phyloP scores from a whole-genome alignment of 64 coral and sea anemone species.

The Actinia tenebrosa region DNA sequence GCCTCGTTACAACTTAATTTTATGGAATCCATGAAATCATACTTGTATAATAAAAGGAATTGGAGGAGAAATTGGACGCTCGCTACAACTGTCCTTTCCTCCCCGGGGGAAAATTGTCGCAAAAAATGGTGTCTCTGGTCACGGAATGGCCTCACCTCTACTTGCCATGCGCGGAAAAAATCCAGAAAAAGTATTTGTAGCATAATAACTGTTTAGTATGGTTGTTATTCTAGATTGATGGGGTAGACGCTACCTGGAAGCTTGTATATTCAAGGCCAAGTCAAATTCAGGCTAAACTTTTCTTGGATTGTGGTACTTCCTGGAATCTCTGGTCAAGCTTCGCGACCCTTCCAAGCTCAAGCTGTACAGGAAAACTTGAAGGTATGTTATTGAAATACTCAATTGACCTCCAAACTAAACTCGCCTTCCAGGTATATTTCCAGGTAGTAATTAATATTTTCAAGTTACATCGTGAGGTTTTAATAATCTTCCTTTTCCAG shows the following conservation, averaged over 20 bases:
- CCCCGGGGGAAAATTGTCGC: background rate
- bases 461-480: background rate
- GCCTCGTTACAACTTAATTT: too few relatives aligned
- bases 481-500: background rate
- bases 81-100: background rate
- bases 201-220: background rate
- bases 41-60: too few relatives aligned
- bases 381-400: background rate
- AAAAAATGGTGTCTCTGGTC: background rate
- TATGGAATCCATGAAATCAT: too few relatives aligned
- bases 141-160: background rate
- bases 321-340: background rate
- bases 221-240: background rate
- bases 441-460: conserved; percentile 3
- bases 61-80: too few relatives aligned
- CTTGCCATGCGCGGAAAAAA: background rate
- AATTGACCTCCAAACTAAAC: background rate
- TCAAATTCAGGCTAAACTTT: background rate
- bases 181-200: background rate
- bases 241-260: background rate
- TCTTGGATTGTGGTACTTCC: background rate
- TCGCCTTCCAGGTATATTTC: conserved; percentile 2
- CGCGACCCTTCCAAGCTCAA: background rate
- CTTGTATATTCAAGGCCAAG: background rate
- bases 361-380: background rate